phyloP scores from a whole-genome alignment of 2,797 vertebrate species.

The Cyclopterus lumpus region DNA sequence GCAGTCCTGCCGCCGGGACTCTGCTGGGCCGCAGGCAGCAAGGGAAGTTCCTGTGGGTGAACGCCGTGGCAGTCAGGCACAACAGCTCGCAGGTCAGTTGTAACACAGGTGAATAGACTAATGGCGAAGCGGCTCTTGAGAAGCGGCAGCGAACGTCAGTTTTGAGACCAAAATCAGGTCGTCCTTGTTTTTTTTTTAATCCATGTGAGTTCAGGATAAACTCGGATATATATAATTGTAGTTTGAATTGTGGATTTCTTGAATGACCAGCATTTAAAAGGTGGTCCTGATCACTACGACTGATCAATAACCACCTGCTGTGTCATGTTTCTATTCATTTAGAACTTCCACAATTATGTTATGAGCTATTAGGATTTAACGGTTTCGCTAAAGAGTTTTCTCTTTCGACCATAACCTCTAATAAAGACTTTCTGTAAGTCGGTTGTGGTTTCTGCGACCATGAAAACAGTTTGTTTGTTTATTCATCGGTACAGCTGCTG shows the following conservation, averaged over 20 bases:
- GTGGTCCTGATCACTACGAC: too few species aligned
- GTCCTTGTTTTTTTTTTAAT: neutral
- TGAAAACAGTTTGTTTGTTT: too few species aligned
- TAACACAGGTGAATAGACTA: accelerated
- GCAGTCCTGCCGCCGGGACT: conserved; percentile 40
- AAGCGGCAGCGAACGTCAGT: neutral
- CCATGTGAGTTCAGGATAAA: neutral
- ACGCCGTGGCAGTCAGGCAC: conserved; percentile 71
- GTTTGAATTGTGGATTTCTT: neutral
- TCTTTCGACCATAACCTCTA: too few species aligned
- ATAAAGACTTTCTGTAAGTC: too few species aligned
- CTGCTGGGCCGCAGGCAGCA: conserved; percentile 64
- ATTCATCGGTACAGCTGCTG: neutral
- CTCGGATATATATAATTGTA: neutral
- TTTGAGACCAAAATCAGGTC: neutral
- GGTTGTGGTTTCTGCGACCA: too few species aligned
- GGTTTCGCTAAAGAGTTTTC: too few species aligned
- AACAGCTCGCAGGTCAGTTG: conserved; percentile 81
- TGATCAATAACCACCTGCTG: too few species aligned
- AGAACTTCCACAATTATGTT: too few species aligned
- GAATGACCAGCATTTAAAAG: neutral
- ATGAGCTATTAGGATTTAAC: too few species aligned
- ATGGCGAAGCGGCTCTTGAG: neutral
- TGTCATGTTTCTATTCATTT: too few species aligned
- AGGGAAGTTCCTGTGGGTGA: conserved; percentile 75